phyloP scores from a whole-genome alignment of 1,140 invertebrate species.

The Colletes gigas region DNA sequence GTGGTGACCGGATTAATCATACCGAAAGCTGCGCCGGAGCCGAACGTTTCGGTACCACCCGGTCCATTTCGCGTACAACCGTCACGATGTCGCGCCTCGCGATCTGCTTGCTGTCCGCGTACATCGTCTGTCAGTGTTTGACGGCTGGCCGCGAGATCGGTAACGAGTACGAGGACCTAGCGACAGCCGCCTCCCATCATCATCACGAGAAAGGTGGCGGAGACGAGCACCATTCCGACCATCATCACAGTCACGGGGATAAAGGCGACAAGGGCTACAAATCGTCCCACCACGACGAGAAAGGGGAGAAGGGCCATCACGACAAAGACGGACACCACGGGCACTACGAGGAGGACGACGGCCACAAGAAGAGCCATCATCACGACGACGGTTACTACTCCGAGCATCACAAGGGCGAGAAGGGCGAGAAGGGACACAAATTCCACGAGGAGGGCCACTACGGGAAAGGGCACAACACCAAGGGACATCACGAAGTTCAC shows the following conservation, averaged over 20 bases:
- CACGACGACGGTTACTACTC: slow-evolving; percentile 86
- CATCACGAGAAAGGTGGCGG: slow-evolving; percentile 82
- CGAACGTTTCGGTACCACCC: slow-evolving; percentile 38
- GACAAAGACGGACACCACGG: slow-evolving; percentile 85
- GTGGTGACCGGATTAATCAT: slow-evolving; percentile 61
- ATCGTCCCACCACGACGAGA: slow-evolving; percentile 84
- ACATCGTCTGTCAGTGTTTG: slow-evolving; percentile 38
- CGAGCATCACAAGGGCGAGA: slow-evolving; percentile 84
- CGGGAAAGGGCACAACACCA: slow-evolving; percentile 86
- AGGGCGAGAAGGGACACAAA: slow-evolving; percentile 85
- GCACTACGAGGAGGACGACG: slow-evolving; percentile 84
- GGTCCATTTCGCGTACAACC: not conserved
- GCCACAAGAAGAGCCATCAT: slow-evolving; percentile 86
- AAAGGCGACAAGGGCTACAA: slow-evolving; percentile 84
- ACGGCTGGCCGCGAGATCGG: slow-evolving; percentile 52
- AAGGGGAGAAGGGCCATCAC: slow-evolving; percentile 86
- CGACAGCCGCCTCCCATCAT: slow-evolving; percentile 69
- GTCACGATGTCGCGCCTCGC: slow-evolving; percentile 1
- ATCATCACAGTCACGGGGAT: slow-evolving; percentile 71
- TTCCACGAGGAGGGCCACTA: slow-evolving; percentile 85
- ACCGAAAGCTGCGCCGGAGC: slow-evolving; percentile 50
- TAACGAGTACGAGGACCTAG: slow-evolving; percentile 41
- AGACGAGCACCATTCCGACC: slow-evolving; percentile 82
- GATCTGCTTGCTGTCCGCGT: slow-evolving; percentile 39
- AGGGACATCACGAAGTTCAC: slow-evolving; percentile 86